A percentile compares a stretch with the other conserved stretches of the same genome.
phyloP scores from a whole-genome alignment of 1,140 invertebrate genomes.

The Cephus cinctus region DNA sequence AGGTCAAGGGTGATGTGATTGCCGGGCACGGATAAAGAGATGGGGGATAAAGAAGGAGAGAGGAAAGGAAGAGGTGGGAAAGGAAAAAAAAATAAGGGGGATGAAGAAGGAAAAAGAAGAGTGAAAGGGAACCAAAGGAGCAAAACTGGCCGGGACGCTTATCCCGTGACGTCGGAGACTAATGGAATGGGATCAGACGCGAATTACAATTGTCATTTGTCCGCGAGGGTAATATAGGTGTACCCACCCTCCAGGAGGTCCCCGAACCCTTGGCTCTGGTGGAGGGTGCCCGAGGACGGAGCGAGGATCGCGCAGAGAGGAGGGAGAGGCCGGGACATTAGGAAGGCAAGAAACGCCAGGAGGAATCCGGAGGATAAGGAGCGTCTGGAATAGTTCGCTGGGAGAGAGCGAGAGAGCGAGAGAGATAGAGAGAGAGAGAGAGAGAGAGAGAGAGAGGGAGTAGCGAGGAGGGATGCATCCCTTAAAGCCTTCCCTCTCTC shows the following conservation, averaged over 20 bases:
- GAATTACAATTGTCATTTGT: slow-evolving; percentile 38
- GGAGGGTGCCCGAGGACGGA: slow-evolving; percentile 15
- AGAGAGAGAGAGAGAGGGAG: slow-evolving; percentile 12
- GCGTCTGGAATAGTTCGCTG: slow-evolving; percentile 2
- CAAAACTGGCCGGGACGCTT: not conserved
- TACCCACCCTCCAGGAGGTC: slow-evolving; percentile 9
- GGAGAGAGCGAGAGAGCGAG: slow-evolving; percentile 5
- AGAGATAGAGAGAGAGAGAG: slow-evolving; percentile 16
- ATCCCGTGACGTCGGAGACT: too few species aligned
- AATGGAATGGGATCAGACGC: slow-evolving; percentile 21
- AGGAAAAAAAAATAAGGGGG: not conserved
- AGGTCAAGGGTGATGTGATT: not conserved
- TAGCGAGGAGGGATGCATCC: not conserved
- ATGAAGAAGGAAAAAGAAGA: slow-evolving; percentile 1
- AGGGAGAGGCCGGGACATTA: slow-evolving; percentile 22
- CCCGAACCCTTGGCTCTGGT: slow-evolving; percentile 3
- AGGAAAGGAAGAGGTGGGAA: not conserved
- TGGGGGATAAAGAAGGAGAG: not conserved
- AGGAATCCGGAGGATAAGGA: too few species aligned
- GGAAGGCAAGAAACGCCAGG: not conserved
- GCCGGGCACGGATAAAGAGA: not conserved
- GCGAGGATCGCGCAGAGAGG: too few species aligned
- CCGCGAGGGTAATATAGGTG: slow-evolving; percentile 23
- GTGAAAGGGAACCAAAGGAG: not conserved
- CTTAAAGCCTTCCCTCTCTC: not conserved